Conservation (phyloP, 1,140 invertebrate species). For the Nylanderia fulva region DNA sequence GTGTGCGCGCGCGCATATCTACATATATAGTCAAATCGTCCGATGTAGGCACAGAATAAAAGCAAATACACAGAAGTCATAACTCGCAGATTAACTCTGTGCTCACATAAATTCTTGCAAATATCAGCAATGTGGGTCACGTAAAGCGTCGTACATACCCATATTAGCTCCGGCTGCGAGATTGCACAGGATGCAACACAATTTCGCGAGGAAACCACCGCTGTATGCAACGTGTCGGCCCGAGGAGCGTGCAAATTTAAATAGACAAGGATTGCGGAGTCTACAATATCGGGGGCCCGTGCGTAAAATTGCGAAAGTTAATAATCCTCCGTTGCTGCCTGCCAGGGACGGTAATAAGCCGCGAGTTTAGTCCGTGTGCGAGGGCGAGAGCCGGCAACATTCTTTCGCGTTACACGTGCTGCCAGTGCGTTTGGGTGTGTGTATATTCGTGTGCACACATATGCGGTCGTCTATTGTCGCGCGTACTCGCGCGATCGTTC, state of each 20-base stretch:
- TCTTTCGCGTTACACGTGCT: constrained; percentile 65
- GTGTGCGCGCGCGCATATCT: neutral
- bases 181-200: constrained; percentile 43
- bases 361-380: constrained; percentile 70
- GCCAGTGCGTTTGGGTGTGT: constrained; percentile 55
- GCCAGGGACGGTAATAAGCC: constrained; percentile 78
- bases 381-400: constrained; percentile 67
- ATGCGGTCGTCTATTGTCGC: constrained; percentile 36
- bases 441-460: constrained; percentile 57
- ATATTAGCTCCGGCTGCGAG: constrained; percentile 31
- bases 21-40: neutral
- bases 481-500: constrained; percentile 67
- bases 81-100: constrained; percentile 16
- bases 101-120: constrained; percentile 12
- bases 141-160: constrained; percentile 12
- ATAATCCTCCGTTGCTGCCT: constrained; percentile 68
- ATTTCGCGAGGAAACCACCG: constrained; percentile 11
- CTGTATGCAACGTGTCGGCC: constrained; percentile 13
- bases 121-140: constrained; percentile 25
- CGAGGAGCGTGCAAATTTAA: constrained; percentile 58
- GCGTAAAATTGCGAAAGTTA: constrained; percentile 76
- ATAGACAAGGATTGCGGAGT: constrained; percentile 55
- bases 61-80: constrained; percentile 4
- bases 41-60: too few species aligned
- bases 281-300: constrained; percentile 58